Evolutionary conservation across 1,140 invertebrate genomes (phyloP), one percentile per base, ranked within the genome.

Genomic region (Pogonognathellus flavescens): DNA sequence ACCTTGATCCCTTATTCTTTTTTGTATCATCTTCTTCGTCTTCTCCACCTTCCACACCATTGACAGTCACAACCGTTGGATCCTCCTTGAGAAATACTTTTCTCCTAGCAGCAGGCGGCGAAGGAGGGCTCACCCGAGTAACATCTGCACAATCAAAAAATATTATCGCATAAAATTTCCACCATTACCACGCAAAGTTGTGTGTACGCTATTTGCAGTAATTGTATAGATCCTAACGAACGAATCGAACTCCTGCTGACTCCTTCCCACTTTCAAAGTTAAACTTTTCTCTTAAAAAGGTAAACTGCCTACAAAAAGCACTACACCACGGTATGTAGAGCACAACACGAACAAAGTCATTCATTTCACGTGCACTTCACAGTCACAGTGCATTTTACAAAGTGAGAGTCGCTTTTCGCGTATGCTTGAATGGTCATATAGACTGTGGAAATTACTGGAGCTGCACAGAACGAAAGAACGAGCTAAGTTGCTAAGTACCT

Each of bases 71-170:
- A 76, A 76, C n/a, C 18, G 55, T 62, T 4, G 84, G 81, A 57
- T 86, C 85, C 50, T 88, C 86, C 31, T 85, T 86, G 7, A 88
- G 84, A 80, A 88, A 88, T 18, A 88, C 85, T 86, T 87, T 87
- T 80, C 88, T 82, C 66, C 87, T 31, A 13, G 88, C 88, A 41
- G 87, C 57, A 18, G 88, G 88, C 60, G 88, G 88, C 6, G 88
- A 89, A 57, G 88, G 88, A 72, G 88, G 88, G 80, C 86, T 84
- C 62, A 88, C 86, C 16, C 84, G 62, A 14, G 88, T 88, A 14
- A 88, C 86, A 72, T 88, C 88, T 88, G 49, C 72, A 76, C 31
- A 76, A 76, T 76, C 25, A 76, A 76, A 76, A 76, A 49, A 76
- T 50, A 76, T 49, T 76, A 49, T 31, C 70, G n/a, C n/a, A 76